These are phyloP conservation scores for Clistopyga incitator DNA, from an alignment of 2,888 invertebrate species.

Conservation along the genomic window DNA sequence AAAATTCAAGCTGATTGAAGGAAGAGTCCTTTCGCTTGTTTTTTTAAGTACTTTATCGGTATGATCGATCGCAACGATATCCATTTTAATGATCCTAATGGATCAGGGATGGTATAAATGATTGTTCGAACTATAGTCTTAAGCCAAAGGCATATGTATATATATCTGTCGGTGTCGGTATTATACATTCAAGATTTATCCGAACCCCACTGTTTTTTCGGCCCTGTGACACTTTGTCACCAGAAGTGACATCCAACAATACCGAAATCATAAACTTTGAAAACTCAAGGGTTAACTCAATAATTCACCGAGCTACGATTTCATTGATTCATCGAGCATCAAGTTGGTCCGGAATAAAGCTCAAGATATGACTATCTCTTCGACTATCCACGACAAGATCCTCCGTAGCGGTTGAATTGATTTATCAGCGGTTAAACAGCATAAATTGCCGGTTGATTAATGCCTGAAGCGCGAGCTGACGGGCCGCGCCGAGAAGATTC, in stretches of 20 bases:
- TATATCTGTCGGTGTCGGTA: background rate
- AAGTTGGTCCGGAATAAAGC: slow-evolving; percentile 1
- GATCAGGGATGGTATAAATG: slow-evolving; percentile 1
- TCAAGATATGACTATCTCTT: slow-evolving; percentile 36
- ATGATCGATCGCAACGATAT: background rate
- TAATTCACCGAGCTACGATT: background rate
- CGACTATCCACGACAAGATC: slow-evolving; percentile 61
- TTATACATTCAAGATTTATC: background rate
- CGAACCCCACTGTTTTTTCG: background rate
- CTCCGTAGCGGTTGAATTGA: slow-evolving; percentile 73
- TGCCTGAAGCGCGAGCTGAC: slow-evolving; percentile 65
- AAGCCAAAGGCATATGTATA: background rate
- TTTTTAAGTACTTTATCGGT: background rate
- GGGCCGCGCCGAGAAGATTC: slow-evolving; percentile 26
- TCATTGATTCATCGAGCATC: background rate
- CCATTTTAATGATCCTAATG: background rate
- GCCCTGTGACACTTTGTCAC: background rate
- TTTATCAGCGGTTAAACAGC: slow-evolving; percentile 77
- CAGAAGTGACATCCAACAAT: no score
- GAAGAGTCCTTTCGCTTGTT: slow-evolving; percentile 5
- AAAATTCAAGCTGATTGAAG: slow-evolving; percentile 15
- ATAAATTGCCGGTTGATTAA: slow-evolving; percentile 77
- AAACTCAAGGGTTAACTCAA: no score
- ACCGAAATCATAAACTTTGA: no score
- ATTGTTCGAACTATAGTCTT: background rate